phyloP scores from a whole-genome alignment of 2,888 invertebrate genomes.

The Acleris cristana region DNA sequence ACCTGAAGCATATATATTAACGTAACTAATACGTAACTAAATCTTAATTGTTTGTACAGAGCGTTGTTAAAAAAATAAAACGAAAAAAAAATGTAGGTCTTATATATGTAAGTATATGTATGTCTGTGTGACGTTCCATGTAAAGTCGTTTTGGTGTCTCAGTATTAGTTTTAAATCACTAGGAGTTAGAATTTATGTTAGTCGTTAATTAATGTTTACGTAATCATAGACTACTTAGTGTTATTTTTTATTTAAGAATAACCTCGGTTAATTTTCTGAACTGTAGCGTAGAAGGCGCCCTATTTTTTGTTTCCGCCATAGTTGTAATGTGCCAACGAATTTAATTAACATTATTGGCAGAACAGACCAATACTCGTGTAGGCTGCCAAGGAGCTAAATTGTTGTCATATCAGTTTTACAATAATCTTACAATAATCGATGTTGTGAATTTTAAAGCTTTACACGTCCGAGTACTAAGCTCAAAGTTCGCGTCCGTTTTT shows the following conservation, averaged over 20 bases:
- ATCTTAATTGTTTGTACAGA: constrained; percentile 70
- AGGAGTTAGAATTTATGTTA: constrained; percentile 79
- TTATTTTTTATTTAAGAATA: constrained; percentile 65
- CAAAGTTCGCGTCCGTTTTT: constrained; percentile 68
- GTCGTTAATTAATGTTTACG: constrained; percentile 78
- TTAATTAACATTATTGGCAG: constrained; percentile 41
- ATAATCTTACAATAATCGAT: constrained; percentile 46
- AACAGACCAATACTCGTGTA: constrained; percentile 40
- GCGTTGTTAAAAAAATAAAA: constrained; percentile 61
- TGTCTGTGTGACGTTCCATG: constrained; percentile 63
- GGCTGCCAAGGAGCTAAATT: constrained; percentile 62
- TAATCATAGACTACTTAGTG: constrained; percentile 60
- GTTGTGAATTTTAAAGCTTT: constrained; percentile 67
- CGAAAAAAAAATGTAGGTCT: constrained; percentile 59
- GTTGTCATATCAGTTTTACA: constrained; percentile 58
- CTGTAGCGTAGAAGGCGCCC: constrained; percentile 47
- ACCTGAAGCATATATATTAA: constrained; percentile 39
- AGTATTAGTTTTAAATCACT: constrained; percentile 79
- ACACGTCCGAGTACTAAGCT: constrained; percentile 64
- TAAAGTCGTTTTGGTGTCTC: constrained; percentile 67
- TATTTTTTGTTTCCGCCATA: constrained; percentile 55
- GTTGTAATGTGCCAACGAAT: constrained; percentile 58
- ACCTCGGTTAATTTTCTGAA: constrained; percentile 61
- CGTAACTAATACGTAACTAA: constrained; percentile 53
- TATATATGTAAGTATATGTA: constrained; percentile 46